These are phyloP conservation scores for Rhogogaster chlorosoma DNA, from an alignment of 2,888 invertebrate species.

Conservation along the genomic window DNA sequence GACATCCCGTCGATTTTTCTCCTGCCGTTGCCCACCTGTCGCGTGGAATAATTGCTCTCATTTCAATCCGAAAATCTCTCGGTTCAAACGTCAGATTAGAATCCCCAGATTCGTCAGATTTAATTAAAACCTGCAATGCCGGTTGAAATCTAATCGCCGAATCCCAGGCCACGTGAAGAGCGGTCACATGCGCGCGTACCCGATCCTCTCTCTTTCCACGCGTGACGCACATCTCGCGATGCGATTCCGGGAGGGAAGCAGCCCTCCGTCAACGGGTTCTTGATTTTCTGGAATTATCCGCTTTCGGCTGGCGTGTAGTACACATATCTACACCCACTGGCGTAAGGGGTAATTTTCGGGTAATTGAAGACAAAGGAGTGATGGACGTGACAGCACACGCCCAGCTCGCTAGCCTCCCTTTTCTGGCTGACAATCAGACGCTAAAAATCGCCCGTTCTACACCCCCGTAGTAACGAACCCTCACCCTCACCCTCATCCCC, in stretches of 20 bases:
- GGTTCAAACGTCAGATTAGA: constrained; percentile 26
- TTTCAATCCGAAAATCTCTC: constrained; percentile 34
- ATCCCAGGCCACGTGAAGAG: neutral
- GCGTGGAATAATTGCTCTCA: constrained; percentile 34
- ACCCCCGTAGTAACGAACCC: constrained; percentile 17
- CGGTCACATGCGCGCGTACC: no score
- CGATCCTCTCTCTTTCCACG: neutral
- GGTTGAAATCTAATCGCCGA: neutral
- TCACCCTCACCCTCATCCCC: neutral
- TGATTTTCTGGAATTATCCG: neutral
- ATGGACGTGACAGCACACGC: constrained; percentile 26
- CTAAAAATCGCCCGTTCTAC: neutral
- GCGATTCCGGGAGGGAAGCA: neutral
- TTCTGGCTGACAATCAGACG: neutral
- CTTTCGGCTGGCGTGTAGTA: neutral
- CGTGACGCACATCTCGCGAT: neutral
- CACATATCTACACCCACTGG: neutral
- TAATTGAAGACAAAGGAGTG: neutral
- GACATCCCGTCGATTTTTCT: neutral
- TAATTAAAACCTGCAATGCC: constrained; percentile 4
- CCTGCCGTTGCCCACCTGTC: constrained; percentile 26
- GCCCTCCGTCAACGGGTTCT: neutral
- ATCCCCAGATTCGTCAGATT: constrained; percentile 30
- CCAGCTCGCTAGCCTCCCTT: neutral
- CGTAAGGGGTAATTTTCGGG: neutral